Evolutionary conservation across 2,113 vertebrate genomes (phyloP).

Genomic region (Phaetusa simplex): DNA sequence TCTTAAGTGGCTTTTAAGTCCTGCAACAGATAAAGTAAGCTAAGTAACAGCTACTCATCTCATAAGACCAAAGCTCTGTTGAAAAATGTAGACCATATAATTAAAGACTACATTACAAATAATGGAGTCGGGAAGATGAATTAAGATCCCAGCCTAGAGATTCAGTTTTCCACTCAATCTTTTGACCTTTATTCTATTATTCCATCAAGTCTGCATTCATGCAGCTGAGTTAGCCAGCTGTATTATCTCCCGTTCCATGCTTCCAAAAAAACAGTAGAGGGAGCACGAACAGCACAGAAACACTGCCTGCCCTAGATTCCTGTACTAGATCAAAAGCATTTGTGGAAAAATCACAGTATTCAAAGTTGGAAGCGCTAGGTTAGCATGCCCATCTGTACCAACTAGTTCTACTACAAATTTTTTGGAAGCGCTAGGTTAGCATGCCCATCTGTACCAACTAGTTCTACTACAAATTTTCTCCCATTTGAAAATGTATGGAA

Average conservation of each 20-base stretch:
- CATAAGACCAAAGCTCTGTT: neutral
- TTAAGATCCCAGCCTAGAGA: neutral
- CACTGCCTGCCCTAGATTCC: neutral
- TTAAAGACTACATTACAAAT: neutral
- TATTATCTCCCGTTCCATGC: neutral
- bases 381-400: neutral
- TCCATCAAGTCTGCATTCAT: neutral
- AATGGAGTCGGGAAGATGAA: neutral
- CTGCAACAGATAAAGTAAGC: neutral
- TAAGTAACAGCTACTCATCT: neutral
- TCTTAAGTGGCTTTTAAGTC: neutral
- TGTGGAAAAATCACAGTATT: neutral
- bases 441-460: neutral
- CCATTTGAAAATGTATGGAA: neutral
- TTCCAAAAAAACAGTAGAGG: neutral
- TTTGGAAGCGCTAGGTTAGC: neutral
- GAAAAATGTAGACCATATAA: neutral
- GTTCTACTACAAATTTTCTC: neutral
- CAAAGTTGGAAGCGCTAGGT: neutral
- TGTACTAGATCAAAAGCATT: neutral
- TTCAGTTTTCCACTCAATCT: neutral
- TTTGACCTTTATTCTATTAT: neutral
- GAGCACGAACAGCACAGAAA: slow-evolving; percentile 9
- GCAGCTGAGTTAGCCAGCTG: accelerated
- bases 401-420: neutral